Percentiles rank a stretch among this genome's conserved stretches.
Conservation (phyloP, 2,797 vertebrate genomes). For the Picus viridis region DNA sequence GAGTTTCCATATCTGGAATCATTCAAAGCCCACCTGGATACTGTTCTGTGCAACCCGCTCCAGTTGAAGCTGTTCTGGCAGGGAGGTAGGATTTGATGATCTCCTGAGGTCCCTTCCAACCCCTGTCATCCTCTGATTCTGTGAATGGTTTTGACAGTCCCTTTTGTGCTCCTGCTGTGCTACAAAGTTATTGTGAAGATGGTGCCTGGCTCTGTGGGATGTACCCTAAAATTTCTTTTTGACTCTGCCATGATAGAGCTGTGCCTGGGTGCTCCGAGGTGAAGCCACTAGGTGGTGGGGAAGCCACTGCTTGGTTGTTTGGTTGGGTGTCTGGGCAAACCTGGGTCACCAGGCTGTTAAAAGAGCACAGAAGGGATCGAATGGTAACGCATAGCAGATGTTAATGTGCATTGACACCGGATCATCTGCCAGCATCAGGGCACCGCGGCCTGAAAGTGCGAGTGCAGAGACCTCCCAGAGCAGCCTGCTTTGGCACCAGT, state of each 20-base stretch:
- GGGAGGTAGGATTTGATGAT: no score
- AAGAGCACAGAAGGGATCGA: conserved; percentile 80
- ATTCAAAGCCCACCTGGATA: no score
- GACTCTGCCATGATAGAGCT: conserved; percentile 4
- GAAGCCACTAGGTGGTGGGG: neutral
- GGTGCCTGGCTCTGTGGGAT: neutral
- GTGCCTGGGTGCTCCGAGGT: neutral
- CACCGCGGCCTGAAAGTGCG: conserved; percentile 71
- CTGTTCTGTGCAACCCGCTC: no score
- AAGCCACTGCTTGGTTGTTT: neutral
- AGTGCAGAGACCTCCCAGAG: neutral
- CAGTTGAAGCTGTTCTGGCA: no score
- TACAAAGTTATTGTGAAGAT: neutral
- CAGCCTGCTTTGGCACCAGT: neutral
- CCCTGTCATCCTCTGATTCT: no score
- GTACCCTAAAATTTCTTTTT: neutral
- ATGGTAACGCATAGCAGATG: conserved; percentile 87
- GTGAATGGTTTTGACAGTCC: neutral
- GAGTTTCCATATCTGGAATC: no score
- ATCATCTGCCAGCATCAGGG: conserved; percentile 71
- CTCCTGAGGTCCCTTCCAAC: no score
- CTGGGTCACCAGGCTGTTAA: conserved; percentile 63
- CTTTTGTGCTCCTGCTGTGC: conserved; percentile 33
- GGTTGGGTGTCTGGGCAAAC: conserved; percentile 23
- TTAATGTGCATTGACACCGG: conserved; percentile 82